Evolutionary conservation across 2,888 invertebrate species (phyloP).

Genomic region (Mesoligia furuncula): DNA sequence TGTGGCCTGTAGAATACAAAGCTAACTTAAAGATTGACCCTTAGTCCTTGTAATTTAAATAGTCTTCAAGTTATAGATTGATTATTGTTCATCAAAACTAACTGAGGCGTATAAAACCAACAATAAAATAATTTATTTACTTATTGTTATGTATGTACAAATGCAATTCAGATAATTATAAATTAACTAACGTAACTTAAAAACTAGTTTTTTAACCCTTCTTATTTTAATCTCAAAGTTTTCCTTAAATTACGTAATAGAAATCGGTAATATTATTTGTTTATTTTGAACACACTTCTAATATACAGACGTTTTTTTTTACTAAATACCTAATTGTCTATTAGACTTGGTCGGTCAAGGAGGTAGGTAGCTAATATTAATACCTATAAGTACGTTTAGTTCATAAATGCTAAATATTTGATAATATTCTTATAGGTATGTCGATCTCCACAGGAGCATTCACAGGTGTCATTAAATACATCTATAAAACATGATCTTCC

Average conservation of each 20-base stretch:
- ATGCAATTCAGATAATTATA: conserved; percentile 3
- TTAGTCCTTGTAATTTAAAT: background rate
- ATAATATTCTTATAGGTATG: background rate
- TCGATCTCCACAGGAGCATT: conserved; percentile 6
- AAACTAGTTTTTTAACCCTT: conserved; percentile 25
- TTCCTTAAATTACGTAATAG: background rate
- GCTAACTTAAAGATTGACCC: too few relatives aligned
- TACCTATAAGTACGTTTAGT: too few relatives aligned
- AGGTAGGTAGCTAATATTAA: background rate
- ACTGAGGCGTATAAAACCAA: conserved; percentile 8
- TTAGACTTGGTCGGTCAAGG: background rate
- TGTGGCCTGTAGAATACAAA: background rate
- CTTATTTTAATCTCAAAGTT: conserved; percentile 7
- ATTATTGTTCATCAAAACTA: background rate
- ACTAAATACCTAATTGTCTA: background rate
- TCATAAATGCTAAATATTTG: background rate
- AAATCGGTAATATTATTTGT: background rate
- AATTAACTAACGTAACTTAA: background rate
- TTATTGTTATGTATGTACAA: background rate
- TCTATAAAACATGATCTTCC: conserved; percentile 69
- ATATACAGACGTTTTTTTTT: background rate
- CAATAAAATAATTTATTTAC: conserved; percentile 37
- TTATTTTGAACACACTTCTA: background rate
- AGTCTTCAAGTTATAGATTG: background rate
- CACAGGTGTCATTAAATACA: background rate